phyloP scores from a whole-genome alignment of 2,797 vertebrate species.

The Danionella dracula region DNA sequence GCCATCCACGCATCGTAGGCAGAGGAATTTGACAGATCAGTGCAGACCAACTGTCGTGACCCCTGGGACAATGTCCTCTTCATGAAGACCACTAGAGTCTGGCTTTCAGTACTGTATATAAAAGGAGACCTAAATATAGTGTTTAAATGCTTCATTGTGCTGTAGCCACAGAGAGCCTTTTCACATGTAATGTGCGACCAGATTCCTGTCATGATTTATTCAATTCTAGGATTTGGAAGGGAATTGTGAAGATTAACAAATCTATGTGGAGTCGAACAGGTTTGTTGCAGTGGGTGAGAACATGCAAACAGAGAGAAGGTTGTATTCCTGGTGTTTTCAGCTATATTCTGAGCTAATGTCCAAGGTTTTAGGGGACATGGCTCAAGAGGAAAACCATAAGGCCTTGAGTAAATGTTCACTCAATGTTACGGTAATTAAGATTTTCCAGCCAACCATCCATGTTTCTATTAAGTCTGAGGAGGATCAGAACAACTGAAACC shows the following conservation, averaged over 20 bases:
- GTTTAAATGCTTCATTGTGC: constrained; percentile 60
- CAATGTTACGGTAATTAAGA: constrained; percentile 12
- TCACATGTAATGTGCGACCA: constrained; percentile 53
- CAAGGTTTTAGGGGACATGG: not conserved
- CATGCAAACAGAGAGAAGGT: not conserved
- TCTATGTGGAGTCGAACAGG: constrained; percentile 37
- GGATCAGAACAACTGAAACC: not conserved
- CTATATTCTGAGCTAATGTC: not conserved
- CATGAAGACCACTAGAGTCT: constrained; percentile 45
- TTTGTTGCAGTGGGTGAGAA: not conserved
- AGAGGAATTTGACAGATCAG: constrained; percentile 61
- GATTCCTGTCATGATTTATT: constrained; percentile 64
- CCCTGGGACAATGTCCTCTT: constrained; percentile 62
- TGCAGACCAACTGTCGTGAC: constrained; percentile 51
- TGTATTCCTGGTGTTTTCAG: not conserved
- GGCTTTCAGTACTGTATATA: constrained; percentile 53
- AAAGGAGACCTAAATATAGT: constrained; percentile 61
- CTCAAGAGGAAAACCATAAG: not conserved
- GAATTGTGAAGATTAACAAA: constrained; percentile 47
- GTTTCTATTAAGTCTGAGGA: constrained; percentile 7
- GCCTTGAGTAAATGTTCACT: constrained; percentile 1
- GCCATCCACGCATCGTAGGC: constrained; percentile 11
- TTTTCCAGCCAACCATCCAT: constrained; percentile 18
- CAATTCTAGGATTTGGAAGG: constrained; percentile 51
- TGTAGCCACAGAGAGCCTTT: constrained; percentile 60